Conservation (phyloP, 2,888 invertebrate species). For the Eupeodes luniger region DNA sequence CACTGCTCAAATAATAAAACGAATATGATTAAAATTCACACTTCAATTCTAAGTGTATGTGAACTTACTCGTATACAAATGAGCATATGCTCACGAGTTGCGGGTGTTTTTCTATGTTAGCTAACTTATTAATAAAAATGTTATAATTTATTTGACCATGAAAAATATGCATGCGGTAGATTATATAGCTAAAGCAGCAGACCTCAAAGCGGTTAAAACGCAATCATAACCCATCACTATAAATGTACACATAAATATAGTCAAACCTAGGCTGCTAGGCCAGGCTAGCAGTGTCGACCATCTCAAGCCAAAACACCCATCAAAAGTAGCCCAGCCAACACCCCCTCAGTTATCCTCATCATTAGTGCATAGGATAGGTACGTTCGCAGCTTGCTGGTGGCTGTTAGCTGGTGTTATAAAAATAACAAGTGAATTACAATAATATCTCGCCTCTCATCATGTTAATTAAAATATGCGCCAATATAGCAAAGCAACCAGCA, state of each 20-base stretch:
- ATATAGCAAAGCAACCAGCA: constrained; percentile 28
- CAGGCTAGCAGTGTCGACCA: constrained; percentile 39
- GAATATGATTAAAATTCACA: constrained; percentile 15
- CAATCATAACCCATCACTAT: constrained; percentile 29
- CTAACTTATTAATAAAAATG: constrained; percentile 68
- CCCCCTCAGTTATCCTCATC: not conserved
- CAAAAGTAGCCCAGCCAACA: too few species aligned
- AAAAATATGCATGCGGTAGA: constrained; percentile 56
- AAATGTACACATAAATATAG: too few species aligned
- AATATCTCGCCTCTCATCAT: constrained; percentile 67
- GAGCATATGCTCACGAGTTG: constrained; percentile 53
- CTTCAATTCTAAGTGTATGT: not conserved
- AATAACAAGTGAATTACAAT: constrained; percentile 72
- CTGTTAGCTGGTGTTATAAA: constrained; percentile 10
- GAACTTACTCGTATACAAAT: not conserved
- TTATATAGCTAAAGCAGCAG: not conserved
- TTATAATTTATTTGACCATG: constrained; percentile 76
- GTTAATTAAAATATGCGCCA: constrained; percentile 76
- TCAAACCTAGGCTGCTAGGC: not conserved
- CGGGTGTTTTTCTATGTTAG: constrained; percentile 32
- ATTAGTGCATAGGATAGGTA: too few species aligned
- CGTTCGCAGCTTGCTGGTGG: too few species aligned
- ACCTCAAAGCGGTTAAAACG: constrained; percentile 33
- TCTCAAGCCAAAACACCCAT: constrained; percentile 19
- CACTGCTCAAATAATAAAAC: not conserved